Base-by-base conservation (phyloP, 2,797 vertebrate genomes). In the Argentina silus region DNA sequence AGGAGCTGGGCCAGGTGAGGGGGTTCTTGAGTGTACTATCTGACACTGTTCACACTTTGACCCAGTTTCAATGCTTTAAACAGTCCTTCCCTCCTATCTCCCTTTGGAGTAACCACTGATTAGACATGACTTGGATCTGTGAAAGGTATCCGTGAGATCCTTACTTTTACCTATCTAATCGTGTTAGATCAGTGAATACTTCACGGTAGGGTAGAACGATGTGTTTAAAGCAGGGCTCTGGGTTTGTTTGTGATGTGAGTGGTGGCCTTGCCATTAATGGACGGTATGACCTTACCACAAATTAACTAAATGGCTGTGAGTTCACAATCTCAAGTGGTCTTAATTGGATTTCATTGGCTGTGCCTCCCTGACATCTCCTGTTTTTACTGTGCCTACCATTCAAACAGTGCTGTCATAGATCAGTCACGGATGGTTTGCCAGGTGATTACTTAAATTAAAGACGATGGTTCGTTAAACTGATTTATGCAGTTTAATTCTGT, bases 1-100 rank as follows among this genome's bases (percentile, higher is more conserved):
- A 99, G 81, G 97, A 99, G 87, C 95, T 99, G 0, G 98, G 98
- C 27, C 98, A 99, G 97, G 98, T 99, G 53, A 81, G 88, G 12
- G 8, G n/a, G 14, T 75, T 27, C n/a, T n/a, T n/a, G n/a, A n/a
- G n/a, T n/a, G n/a, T n/a, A n/a, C n/a, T n/a, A n/a, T n/a, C n/a
- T n/a, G n/a, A n/a, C n/a, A n/a, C n/a, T n/a, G n/a, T n/a, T n/a
- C n/a, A n/a, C 19, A 59, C 9, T 21, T 59, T 10, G 3, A 57
- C 19, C 56, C 10, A 21, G 17, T 21, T 21, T 59, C 17, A 59
- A 21, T 21, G 7, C n/a, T 19, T 36, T 21, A 17, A 23, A 7
- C n/a, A n/a, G 10, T 36, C 27, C 19, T 21, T 21, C 19, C 17
- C 17, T 21, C 53, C n/a, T 56, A 3, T 19, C 17, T 23, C 56